These are phyloP conservation scores for Lathronympha strigana DNA, from an alignment of 2,888 invertebrate genomes.

Conservation along the genomic window DNA sequence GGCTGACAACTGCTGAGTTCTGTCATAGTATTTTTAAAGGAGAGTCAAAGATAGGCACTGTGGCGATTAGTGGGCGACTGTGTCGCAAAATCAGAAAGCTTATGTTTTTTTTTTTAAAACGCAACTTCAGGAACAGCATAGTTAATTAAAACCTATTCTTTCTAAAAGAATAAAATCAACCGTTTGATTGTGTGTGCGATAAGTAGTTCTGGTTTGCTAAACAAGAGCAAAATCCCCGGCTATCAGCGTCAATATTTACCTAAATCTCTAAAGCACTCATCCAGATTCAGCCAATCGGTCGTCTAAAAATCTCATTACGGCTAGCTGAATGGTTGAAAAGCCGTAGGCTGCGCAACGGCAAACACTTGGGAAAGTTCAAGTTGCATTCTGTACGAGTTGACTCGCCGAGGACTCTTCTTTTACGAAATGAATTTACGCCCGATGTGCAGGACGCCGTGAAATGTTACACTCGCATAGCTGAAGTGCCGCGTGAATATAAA, in stretches of 20 bases:
- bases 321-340: constrained; percentile 18
- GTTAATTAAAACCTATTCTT: not conserved
- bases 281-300: constrained; percentile 18
- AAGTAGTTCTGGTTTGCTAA: not conserved
- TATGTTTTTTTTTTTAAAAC: not conserved
- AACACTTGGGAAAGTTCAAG: constrained; percentile 36
- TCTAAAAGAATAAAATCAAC: not conserved
- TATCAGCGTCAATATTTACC: not conserved
- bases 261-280: constrained; percentile 14
- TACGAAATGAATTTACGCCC: constrained; percentile 33
- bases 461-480: not conserved
- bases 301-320: constrained; percentile 34
- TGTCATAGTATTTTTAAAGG: too few species aligned
- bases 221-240: not conserved
- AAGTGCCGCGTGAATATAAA: constrained; percentile 9
- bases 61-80: too few species aligned
- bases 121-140: not conserved
- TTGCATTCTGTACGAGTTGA: constrained; percentile 28
- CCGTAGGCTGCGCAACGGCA: constrained; percentile 26
- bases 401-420: constrained; percentile 28
- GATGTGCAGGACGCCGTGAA: constrained; percentile 7
- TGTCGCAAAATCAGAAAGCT: too few species aligned
- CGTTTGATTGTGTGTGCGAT: not conserved
- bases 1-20: too few species aligned
- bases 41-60: too few species aligned